Conservation (phyloP, 2,888 invertebrate species). For the Spialia ferax region DNA sequence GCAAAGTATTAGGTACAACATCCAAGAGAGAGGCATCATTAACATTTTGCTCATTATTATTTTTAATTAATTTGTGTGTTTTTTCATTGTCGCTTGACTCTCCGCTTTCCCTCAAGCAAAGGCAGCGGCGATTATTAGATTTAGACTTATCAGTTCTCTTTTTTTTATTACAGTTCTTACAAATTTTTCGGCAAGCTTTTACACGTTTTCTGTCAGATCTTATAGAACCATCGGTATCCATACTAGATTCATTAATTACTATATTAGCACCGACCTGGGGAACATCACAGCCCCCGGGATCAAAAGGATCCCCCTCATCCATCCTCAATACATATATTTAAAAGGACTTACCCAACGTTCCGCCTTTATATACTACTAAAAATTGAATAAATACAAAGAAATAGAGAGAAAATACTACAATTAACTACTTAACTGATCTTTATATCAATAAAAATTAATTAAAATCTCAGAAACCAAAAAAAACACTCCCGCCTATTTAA, state of each 20-base stretch:
- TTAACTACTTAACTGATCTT: not conserved
- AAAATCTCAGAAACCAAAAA: not conserved
- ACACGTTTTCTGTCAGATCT: not conserved
- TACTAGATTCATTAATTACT: slow-evolving; percentile 3
- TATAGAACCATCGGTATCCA: slow-evolving; percentile 5
- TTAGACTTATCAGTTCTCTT: not conserved
- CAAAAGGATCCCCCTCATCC: slow-evolving; percentile 11
- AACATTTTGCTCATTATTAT: not conserved
- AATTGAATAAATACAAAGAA: not conserved
- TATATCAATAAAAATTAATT: slow-evolving; percentile 3
- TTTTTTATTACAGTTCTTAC: not conserved
- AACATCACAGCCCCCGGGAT: slow-evolving; percentile 8
- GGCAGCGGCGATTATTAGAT: not conserved
- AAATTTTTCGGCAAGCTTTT: not conserved
- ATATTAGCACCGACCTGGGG: slow-evolving; percentile 20
- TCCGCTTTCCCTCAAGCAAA: not conserved
- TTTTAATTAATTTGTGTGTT: not conserved
- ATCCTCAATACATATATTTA: slow-evolving; percentile 4
- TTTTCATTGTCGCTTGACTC: not conserved
- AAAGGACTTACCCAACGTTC: not conserved
- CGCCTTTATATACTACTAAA: not conserved
- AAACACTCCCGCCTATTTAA: slow-evolving; percentile 1
- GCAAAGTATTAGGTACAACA: not conserved
- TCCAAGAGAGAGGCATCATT: not conserved
- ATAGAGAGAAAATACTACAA: not conserved